Conservation (phyloP, 2,888 invertebrate genomes). For the Philereme vetulata region DNA sequence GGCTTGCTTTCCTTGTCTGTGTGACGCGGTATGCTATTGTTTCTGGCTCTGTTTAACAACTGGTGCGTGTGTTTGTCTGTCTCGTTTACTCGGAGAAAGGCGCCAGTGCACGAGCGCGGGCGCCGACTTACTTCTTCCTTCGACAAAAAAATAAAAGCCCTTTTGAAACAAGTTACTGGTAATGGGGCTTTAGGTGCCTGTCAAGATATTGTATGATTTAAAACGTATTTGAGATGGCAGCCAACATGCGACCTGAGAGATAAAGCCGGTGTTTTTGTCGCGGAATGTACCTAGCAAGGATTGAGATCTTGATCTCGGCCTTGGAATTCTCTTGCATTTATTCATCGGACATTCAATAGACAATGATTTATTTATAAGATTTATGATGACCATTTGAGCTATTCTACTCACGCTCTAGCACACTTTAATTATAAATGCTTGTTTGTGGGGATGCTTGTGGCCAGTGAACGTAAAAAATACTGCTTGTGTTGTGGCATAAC, state of each 20-base stretch:
- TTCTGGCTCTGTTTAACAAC: conserved; percentile 59
- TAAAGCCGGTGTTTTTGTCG: conserved; percentile 45
- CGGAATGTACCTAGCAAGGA: conserved; percentile 25
- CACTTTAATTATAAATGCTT: too few relatives aligned
- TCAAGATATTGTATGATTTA: conserved; percentile 72
- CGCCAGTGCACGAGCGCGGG: conserved; percentile 76
- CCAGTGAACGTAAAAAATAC: too few relatives aligned
- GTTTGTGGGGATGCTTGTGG: too few relatives aligned
- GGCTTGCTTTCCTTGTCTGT: conserved; percentile 50
- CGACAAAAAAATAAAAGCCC: conserved; percentile 78
- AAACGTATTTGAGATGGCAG: conserved; percentile 58
- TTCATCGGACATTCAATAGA: conserved; percentile 27
- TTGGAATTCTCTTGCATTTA: conserved; percentile 32
- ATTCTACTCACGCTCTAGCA: too few relatives aligned
- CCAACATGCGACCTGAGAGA: conserved; percentile 41
- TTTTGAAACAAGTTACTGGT: conserved; percentile 77
- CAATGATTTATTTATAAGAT: background rate
- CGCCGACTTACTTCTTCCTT: conserved; percentile 77
- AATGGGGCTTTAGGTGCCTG: conserved; percentile 71
- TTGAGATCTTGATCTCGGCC: conserved; percentile 34
- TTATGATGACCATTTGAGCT: background rate
- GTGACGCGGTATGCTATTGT: conserved; percentile 74
- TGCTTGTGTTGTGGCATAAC: too few relatives aligned
- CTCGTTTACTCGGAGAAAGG: conserved; percentile 73
- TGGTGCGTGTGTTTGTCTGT: conserved; percentile 39